These are phyloP conservation scores for Pantherophis vulpinus DNA, from an alignment of 2,797 vertebrate species.

Conservation along the genomic window DNA sequence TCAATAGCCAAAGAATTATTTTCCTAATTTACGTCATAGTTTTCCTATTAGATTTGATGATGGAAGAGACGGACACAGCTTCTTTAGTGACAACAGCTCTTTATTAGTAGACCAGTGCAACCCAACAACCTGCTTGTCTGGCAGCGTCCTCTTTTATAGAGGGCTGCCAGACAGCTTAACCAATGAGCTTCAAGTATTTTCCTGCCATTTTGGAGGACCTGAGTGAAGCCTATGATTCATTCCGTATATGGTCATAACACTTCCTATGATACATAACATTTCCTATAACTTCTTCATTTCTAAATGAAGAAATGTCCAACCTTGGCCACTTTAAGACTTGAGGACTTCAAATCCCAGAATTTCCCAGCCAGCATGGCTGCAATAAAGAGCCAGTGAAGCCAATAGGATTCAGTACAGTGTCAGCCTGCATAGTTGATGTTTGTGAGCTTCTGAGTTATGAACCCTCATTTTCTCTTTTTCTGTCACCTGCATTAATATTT, in stretches of 20 bases:
- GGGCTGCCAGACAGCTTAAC: too few relatives aligned
- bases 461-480: not conserved
- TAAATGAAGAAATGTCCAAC: not conserved
- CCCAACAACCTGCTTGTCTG: too few relatives aligned
- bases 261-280: not conserved
- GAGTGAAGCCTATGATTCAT: too few relatives aligned
- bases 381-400: not conserved
- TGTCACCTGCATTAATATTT: not conserved
- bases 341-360: not conserved
- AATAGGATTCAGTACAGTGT: not conserved
- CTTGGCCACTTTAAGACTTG: not conserved
- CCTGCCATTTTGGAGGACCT: too few relatives aligned
- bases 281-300: not conserved
- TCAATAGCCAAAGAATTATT: not conserved
- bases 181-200: too few relatives aligned
- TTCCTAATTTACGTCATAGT: not conserved
- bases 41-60: not conserved
- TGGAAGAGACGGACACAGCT: too few relatives aligned
- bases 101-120: too few relatives aligned
- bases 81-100: too few relatives aligned
- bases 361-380: not conserved
- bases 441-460: not conserved
- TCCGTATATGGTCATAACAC: too few relatives aligned
- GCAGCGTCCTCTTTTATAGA: too few relatives aligned
- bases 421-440: not conserved